A percentile compares a stretch with the other conserved stretches of the same genome.
phyloP scores from a whole-genome alignment of 2,113 vertebrate species.

The Recurvirostra avosetta region DNA sequence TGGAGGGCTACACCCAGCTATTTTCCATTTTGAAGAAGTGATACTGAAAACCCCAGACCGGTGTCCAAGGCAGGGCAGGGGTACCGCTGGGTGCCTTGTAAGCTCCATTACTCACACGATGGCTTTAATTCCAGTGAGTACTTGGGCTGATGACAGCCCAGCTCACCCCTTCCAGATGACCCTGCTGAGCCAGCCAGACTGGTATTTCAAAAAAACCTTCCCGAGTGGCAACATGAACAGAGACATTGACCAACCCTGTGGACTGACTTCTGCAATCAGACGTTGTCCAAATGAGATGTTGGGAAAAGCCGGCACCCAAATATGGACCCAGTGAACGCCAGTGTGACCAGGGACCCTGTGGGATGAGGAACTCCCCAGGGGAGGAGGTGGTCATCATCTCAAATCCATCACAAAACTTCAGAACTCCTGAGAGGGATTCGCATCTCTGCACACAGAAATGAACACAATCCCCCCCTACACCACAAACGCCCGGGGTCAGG shows the following conservation, averaged over 20 bases:
- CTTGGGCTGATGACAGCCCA: slow-evolving; percentile 71
- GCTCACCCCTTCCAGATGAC: slow-evolving; percentile 64
- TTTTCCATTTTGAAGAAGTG: neutral
- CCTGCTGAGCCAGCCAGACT: slow-evolving; percentile 61
- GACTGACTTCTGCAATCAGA: neutral
- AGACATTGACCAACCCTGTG: neutral
- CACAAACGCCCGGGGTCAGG: slow-evolving; percentile 69
- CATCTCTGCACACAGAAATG: slow-evolving; percentile 64
- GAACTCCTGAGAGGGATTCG: slow-evolving; percentile 76
- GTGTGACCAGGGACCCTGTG: neutral
- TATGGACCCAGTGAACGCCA: neutral
- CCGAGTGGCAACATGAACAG: neutral
- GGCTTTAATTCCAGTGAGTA: slow-evolving; percentile 63
- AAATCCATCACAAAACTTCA: slow-evolving; percentile 37
- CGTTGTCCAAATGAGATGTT: neutral
- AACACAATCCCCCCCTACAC: slow-evolving; percentile 2
- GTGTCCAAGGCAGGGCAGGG: neutral
- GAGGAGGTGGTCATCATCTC: neutral
- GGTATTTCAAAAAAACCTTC: slow-evolving; percentile 39
- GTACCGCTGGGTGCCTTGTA: neutral
- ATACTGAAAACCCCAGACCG: neutral
- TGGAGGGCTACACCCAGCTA: neutral
- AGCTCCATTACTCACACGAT: neutral
- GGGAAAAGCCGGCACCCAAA: neutral
- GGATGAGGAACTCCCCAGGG: neutral